Evolutionary conservation across 2,113 vertebrate genomes (phyloP).

Genomic region (Todiramphus saurophagus): DNA sequence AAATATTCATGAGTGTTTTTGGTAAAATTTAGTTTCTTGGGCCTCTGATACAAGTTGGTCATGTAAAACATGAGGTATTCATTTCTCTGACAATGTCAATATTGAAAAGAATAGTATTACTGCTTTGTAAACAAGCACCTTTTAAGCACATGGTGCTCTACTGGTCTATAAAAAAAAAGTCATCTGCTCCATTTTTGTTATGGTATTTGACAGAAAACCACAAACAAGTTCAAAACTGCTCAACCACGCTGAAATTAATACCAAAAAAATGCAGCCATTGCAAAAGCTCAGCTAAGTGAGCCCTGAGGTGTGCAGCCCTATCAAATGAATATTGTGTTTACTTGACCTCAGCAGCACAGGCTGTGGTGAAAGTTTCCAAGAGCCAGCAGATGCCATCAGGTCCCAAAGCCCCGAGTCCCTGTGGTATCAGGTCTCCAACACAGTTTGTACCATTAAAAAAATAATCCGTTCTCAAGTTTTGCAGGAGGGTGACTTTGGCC

Average conservation of each 20-base stretch:
- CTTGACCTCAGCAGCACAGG: not conserved
- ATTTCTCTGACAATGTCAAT: not conserved
- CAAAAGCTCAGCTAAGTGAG: not conserved
- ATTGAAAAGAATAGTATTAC: not conserved
- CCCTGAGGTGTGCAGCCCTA: not conserved
- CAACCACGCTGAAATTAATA: not conserved
- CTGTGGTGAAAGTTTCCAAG: not conserved
- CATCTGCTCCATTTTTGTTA: not conserved
- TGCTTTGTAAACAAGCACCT: not conserved
- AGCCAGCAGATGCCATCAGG: not conserved
- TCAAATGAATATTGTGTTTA: not conserved
- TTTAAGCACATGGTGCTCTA: not conserved
- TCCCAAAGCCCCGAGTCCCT: not conserved
- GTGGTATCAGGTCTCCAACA: not conserved
- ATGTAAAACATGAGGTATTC: not conserved
- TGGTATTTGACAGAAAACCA: not conserved
- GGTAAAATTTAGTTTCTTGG: not conserved
- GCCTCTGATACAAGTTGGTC: not conserved
- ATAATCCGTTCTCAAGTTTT: accelerated
- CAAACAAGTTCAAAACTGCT: not conserved
- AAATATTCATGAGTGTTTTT: not conserved
- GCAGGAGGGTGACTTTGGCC: not conserved
- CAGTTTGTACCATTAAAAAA: not conserved
- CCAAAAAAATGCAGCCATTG: not conserved
- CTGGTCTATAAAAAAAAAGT: not conserved